These are phyloP conservation scores for Rynchops niger DNA, from an alignment of 2,113 vertebrate species.

Conservation along the genomic window DNA sequence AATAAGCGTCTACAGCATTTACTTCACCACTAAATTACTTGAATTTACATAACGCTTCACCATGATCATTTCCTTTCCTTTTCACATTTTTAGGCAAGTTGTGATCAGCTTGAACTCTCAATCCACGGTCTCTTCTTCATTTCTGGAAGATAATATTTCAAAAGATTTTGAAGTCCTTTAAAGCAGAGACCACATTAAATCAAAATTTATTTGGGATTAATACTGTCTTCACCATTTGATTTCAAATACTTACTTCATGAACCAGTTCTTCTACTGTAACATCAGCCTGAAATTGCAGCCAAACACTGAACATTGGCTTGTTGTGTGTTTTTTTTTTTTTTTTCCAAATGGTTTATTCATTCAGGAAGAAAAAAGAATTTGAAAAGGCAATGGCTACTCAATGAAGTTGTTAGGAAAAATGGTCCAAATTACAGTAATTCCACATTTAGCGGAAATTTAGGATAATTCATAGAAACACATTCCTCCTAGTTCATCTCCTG, in stretches of 20 bases:
- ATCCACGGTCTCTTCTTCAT: not conserved
- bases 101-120: not conserved
- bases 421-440: not conserved
- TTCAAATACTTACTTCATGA: not conserved
- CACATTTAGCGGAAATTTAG: not conserved
- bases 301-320: not conserved
- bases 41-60: not conserved
- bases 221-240: not conserved
- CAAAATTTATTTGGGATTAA: not conserved
- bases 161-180: not conserved
- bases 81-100: not conserved
- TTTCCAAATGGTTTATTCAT: not conserved
- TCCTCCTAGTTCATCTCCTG: not conserved
- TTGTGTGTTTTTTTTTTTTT: not conserved
- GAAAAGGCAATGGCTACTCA: accelerated
- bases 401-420: not conserved
- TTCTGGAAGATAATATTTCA: not conserved
- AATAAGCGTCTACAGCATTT: not conserved
- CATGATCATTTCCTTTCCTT: not conserved
- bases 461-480: accelerated
- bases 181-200: not conserved
- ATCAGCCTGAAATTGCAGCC: not conserved
- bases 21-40: not conserved
- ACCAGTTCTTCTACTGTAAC: not conserved
- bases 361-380: too few relatives aligned